These are phyloP conservation scores for Thermophis baileyi DNA, from an alignment of 2,113 vertebrate genomes.

Conservation along the genomic window DNA sequence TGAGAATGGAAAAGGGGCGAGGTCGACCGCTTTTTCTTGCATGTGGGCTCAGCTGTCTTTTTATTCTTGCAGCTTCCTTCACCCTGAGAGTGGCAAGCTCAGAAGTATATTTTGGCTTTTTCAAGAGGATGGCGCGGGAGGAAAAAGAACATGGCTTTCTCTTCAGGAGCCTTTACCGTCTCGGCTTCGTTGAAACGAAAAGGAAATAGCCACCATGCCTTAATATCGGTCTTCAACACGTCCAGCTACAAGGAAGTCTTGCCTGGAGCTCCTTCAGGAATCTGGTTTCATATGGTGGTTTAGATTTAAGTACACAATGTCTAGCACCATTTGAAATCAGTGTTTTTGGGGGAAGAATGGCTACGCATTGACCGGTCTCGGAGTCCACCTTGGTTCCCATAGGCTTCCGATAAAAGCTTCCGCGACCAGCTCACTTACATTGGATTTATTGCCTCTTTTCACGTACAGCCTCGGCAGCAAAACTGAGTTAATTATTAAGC, in stretches of 20 bases:
- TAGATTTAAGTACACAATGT: slow-evolving; percentile 93
- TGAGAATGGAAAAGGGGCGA: not conserved
- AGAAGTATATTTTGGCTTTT: not conserved
- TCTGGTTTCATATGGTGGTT: slow-evolving; percentile 99
- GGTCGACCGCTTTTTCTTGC: not conserved
- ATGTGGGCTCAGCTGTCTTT: not conserved
- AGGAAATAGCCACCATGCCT: not conserved
- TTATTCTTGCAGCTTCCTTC: not conserved
- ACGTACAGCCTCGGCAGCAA: not conserved
- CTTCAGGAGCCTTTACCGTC: too few species aligned
- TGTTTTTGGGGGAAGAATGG: slow-evolving; percentile 92
- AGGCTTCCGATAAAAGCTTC: not conserved
- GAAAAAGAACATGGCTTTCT: not conserved
- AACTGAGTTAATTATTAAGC: not conserved
- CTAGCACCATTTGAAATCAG: slow-evolving; percentile 99
- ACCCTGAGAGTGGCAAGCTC: not conserved
- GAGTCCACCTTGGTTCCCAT: not conserved
- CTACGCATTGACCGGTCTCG: slow-evolving; percentile 2
- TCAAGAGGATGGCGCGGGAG: not conserved
- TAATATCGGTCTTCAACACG: slow-evolving; percentile 34
- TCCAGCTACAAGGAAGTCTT: slow-evolving; percentile 46
- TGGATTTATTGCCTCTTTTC: not conserved
- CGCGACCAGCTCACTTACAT: accelerated
- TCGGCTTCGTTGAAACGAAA: not conserved
- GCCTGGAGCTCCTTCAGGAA: slow-evolving; percentile 86